Evolutionary conservation across 1,140 invertebrate species (phyloP).

Genomic region (Lasaia peninsularis): DNA sequence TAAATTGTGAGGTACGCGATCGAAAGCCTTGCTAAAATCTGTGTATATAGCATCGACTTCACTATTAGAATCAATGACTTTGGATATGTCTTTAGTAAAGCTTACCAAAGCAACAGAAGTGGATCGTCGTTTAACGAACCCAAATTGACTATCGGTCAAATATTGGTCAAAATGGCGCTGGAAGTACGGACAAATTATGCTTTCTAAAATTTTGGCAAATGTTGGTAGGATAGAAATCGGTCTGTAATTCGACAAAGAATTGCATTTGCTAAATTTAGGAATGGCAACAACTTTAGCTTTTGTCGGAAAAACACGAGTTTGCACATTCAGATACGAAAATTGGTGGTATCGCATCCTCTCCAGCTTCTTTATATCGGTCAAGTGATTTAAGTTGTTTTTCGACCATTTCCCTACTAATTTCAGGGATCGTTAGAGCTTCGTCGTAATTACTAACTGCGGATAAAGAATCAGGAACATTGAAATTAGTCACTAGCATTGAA

Average conservation of each 20-base stretch:
- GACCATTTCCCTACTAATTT: not conserved
- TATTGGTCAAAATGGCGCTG: too few relatives aligned
- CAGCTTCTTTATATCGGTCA: not conserved
- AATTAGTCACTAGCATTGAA: too few relatives aligned
- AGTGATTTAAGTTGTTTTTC: not conserved
- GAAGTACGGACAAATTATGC: too few relatives aligned
- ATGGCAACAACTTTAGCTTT: constrained; percentile 20
- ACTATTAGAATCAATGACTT: too few relatives aligned
- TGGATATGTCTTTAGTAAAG: too few relatives aligned
- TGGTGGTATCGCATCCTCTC: not conserved
- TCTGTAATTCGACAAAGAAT: constrained; percentile 16
- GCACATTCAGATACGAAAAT: not conserved
- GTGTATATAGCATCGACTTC: constrained; percentile 20
- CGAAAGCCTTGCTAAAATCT: constrained; percentile 12
- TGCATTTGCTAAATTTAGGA: constrained; percentile 15
- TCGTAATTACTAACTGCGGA: too few relatives aligned
- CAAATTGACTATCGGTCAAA: too few relatives aligned
- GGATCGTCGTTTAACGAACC: too few relatives aligned
- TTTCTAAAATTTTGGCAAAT: too few relatives aligned
- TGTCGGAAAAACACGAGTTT: constrained; percentile 21
- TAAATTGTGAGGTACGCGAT: constrained; percentile 16
- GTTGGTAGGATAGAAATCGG: constrained; percentile 25
- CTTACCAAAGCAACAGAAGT: too few relatives aligned
- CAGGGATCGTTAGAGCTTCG: too few relatives aligned
- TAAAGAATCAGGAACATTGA: too few relatives aligned